Evolutionary conservation across 2,113 vertebrate species (phyloP).

Genomic region (Ochotona curzoniae): DNA sequence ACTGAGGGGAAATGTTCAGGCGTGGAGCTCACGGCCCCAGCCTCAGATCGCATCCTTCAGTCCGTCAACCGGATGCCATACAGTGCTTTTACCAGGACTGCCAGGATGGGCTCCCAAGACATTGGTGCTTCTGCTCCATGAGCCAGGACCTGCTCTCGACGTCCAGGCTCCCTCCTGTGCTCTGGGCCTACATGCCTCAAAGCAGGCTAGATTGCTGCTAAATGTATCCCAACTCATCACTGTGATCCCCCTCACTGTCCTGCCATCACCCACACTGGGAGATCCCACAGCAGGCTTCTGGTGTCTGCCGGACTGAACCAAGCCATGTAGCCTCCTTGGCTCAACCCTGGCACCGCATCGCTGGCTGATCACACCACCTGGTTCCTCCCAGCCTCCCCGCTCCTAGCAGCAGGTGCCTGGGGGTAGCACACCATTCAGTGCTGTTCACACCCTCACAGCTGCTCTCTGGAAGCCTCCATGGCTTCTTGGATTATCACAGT

Average conservation of each 20-base stretch:
- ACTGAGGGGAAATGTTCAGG: neutral
- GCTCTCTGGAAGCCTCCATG: neutral
- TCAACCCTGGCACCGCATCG: rapidly evolving
- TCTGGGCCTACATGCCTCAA: neutral
- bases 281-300: neutral
- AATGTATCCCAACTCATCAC: rapidly evolving
- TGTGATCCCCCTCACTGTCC: neutral
- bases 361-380: no score
- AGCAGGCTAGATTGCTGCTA: neutral
- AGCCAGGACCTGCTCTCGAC: rapidly evolving
- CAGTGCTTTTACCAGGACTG: no score
- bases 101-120: rapidly evolving
- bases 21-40: no score
- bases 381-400: neutral
- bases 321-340: neutral
- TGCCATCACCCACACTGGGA: rapidly evolving
- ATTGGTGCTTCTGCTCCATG: no score
- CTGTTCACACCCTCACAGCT: neutral
- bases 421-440: rapidly evolving
- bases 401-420: rapidly evolving
- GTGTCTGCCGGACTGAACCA: rapidly evolving
- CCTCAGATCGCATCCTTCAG: no score
- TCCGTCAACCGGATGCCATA: no score
- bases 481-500: neutral
- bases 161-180: neutral